Conservation (phyloP, 2,888 invertebrate genomes). For the Lottia scabra region DNA sequence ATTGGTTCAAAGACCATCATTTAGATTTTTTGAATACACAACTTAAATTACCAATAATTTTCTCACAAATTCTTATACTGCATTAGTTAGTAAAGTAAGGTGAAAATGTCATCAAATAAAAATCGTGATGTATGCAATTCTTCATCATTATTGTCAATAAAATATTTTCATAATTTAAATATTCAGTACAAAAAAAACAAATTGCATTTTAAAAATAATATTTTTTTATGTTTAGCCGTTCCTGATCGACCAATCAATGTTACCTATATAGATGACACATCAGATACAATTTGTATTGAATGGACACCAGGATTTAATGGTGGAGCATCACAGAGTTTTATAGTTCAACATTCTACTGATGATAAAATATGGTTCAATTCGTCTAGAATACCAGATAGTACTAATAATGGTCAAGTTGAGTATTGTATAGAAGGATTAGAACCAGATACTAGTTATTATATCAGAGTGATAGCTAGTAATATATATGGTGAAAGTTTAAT, state of each 20-base stretch:
- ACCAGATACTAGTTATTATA: neutral
- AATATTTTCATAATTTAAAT: no score
- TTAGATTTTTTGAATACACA: no score
- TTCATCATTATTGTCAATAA: no score
- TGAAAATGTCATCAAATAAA: no score
- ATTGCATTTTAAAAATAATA: no score
- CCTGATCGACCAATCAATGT: neutral
- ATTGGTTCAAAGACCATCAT: no score
- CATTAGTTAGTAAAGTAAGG: no score
- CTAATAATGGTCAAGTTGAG: neutral
- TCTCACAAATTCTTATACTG: no score
- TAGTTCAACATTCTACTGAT: neutral
- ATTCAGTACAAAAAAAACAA: no score
- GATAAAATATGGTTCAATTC: neutral
- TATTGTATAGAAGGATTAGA: neutral
- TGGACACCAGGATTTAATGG: constrained; percentile 4
- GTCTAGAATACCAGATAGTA: neutral
- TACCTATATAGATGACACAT: neutral
- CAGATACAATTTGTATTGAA: neutral
- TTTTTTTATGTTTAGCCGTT: neutral
- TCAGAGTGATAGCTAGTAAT: constrained; percentile 2
- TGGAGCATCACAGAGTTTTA: neutral
- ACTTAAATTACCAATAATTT: no score
- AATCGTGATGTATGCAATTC: no score
- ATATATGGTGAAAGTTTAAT: neutral